Evolutionary conservation across 2,113 vertebrate species (phyloP), one percentile per base, ranked within the genome.

Genomic region (Lethenteron reissneri): DNA sequence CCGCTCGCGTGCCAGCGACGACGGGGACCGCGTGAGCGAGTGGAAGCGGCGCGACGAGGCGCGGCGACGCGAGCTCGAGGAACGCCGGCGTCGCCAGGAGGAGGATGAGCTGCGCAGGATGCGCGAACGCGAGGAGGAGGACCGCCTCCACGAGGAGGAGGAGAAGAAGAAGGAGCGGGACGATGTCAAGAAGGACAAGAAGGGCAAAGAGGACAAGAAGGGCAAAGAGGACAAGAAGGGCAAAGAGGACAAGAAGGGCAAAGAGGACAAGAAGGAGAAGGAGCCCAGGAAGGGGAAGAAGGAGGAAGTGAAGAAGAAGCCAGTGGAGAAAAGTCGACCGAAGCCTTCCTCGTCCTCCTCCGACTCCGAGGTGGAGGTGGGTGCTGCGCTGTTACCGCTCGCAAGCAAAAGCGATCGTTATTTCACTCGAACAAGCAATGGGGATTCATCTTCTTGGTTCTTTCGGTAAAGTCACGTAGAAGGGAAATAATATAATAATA

Each of bases 21-120:
- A 86, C 4, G 91, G 96, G 19, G 21, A 58, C 78, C 86, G 85
- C 70, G 88, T 99, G 82, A 91, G 92, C 0, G 91, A 91, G 71
- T 97, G 94, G 94, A 96, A 97, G 78, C 86, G 88, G 71, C 75
- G 86, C 2, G 94, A 97, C 0, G 90, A 95, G 74, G 89, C 89
- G 70, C 83, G 90, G 2, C 78, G 83, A 11, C 79, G 84, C 2
- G 94, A 92, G 78, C 83, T 96, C 73, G 94, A 99, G 77, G 90
- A 97, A 71, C 84, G 88, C 12, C 79, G 89, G 81, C 88, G 85
- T 80, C 86, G 83, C 11, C 88, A 91, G 74, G 89, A 95, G 78
- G 90, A 92, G 1, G 92, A 96, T 75, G 92, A 94, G 77, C 81
- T 97, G 71, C 86, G 88, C 1, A 80, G 84, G 72, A 80, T 95